phyloP scores from a whole-genome alignment of 1,140 invertebrate genomes.

The Periplaneta americana region DNA sequence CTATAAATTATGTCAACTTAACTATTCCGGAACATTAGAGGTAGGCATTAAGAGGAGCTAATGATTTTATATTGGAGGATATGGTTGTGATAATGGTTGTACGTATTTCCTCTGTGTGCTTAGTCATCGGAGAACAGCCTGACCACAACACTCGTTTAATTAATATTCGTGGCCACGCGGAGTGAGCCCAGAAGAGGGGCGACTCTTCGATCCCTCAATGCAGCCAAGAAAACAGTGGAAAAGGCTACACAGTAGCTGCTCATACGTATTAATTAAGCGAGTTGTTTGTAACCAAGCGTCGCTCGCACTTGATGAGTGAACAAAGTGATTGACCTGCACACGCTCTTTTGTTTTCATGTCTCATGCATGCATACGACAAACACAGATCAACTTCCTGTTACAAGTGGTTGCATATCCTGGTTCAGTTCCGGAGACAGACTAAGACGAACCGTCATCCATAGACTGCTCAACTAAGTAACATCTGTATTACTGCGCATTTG shows the following conservation, averaged over 20 bases:
- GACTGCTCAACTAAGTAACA: too few species aligned
- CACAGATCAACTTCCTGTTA: not conserved
- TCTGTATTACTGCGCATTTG: too few species aligned
- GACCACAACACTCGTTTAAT: not conserved
- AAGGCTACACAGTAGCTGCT: not conserved
- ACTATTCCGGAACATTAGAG: not conserved
- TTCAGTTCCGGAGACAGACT: not conserved
- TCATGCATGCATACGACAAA: not conserved
- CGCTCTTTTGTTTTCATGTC: not conserved
- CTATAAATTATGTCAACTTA: not conserved
- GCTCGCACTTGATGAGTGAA: not conserved
- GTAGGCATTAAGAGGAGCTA: not conserved
- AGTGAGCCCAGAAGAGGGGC: not conserved
- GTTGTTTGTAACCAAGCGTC: not conserved
- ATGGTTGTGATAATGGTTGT: not conserved
- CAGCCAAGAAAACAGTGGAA: not conserved
- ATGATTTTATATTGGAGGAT: not conserved
- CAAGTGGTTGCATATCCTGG: not conserved
- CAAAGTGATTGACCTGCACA: not conserved
- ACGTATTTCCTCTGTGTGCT: not conserved
- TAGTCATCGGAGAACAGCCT: not conserved
- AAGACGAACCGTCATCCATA: too few species aligned
- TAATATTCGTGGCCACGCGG: not conserved
- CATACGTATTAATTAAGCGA: not conserved
- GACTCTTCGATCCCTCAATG: too few species aligned